phyloP scores from a whole-genome alignment of 2,888 invertebrate species.

The Leptodirus hochenwartii region DNA sequence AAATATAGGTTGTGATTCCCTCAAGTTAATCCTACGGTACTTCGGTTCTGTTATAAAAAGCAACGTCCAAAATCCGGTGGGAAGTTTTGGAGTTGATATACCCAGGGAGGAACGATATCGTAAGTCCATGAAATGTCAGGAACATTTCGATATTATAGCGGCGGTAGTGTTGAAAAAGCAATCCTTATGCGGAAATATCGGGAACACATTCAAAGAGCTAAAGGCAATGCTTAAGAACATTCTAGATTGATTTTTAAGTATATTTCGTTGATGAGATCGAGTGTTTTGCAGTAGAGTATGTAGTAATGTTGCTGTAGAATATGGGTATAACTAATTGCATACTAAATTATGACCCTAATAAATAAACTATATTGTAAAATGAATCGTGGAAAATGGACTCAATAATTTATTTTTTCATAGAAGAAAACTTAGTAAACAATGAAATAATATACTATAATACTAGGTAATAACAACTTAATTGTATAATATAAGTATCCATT shows the following conservation, averaged over 20 bases:
- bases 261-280: too few species aligned
- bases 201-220: constrained; percentile 62
- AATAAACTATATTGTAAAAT: too few species aligned
- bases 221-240: constrained; percentile 28
- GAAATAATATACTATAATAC: too few species aligned
- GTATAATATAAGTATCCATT: too few species aligned
- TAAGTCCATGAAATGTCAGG: constrained; percentile 80
- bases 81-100: constrained; percentile 84
- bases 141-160: constrained; percentile 61
- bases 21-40: constrained; percentile 78
- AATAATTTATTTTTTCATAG: too few species aligned
- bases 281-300: too few species aligned
- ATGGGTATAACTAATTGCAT: too few species aligned
- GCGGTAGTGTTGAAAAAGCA: constrained; percentile 67
- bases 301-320: too few species aligned
- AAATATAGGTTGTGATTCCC: constrained; percentile 69
- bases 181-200: constrained; percentile 57
- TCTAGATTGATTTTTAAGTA: constrained; percentile 11
- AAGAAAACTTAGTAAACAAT: too few species aligned
- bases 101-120: constrained; percentile 85
- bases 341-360: too few species aligned
- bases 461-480: too few species aligned
- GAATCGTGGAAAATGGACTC: too few species aligned
- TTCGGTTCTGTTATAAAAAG: constrained; percentile 86
- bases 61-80: constrained; percentile 68